phyloP scores from a whole-genome alignment of 2,797 vertebrate genomes.

The Amniataba percoides region DNA sequence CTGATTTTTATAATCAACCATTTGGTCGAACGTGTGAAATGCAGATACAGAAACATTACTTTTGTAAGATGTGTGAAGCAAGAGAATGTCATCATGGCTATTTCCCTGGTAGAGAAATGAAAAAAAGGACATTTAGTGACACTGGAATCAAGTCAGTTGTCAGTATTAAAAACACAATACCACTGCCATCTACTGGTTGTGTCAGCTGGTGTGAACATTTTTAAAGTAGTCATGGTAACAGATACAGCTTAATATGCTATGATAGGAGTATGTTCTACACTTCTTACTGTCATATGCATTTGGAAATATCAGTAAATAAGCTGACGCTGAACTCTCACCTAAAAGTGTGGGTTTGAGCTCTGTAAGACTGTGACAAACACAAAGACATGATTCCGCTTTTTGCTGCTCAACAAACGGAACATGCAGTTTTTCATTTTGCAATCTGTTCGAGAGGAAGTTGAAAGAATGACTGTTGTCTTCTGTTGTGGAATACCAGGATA shows the following conservation, averaged over 20 bases:
- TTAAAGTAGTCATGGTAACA: slow-evolving; percentile 14
- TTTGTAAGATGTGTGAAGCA: neutral
- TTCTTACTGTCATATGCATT: neutral
- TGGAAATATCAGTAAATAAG: slow-evolving; percentile 32
- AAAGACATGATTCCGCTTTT: slow-evolving; percentile 78
- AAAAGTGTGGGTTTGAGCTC: slow-evolving; percentile 18
- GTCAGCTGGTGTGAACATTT: neutral
- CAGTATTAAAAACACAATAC: slow-evolving; percentile 6
- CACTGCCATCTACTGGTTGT: slow-evolving; percentile 65
- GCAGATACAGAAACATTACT: neutral
- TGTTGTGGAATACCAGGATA: slow-evolving; percentile 9
- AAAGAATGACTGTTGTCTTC: slow-evolving; percentile 54
- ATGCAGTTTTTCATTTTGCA: slow-evolving; percentile 77
- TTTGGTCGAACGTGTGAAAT: neutral
- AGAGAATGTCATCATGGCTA: neutral
- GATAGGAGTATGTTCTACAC: neutral
- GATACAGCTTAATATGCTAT: neutral
- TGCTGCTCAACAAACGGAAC: slow-evolving; percentile 63
- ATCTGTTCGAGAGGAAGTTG: slow-evolving; percentile 77
- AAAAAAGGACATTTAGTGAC: neutral
- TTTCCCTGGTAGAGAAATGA: neutral
- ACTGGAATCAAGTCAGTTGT: too few species aligned
- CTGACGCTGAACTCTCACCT: slow-evolving; percentile 11
- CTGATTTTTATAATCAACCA: neutral
- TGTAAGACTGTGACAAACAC: slow-evolving; percentile 48